These are phyloP conservation scores for Lathamus discolor DNA, from an alignment of 2,113 vertebrate genomes.

Conservation along the genomic window DNA sequence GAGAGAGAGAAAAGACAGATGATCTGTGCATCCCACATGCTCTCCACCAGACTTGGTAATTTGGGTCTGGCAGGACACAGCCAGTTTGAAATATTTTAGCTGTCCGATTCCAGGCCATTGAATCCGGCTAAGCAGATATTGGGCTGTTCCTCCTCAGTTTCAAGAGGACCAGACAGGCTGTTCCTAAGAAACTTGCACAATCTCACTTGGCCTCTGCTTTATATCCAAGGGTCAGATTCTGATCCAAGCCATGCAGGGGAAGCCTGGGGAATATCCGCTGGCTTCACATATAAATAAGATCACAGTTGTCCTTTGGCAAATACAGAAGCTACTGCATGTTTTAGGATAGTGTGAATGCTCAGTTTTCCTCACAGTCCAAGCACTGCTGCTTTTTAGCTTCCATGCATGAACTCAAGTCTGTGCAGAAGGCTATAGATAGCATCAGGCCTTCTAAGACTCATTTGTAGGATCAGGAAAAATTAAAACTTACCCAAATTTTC, in stretches of 20 bases:
- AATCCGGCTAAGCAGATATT: background rate
- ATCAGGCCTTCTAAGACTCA: background rate
- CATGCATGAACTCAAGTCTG: background rate
- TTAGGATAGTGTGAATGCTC: background rate
- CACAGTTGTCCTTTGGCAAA: constrained; percentile 17
- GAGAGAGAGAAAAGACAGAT: background rate
- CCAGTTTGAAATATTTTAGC: background rate
- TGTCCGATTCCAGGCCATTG: rapidly evolving
- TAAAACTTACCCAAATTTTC: background rate
- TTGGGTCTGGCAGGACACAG: background rate
- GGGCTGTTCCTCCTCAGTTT: background rate
- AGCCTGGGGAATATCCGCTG: constrained; percentile 6
- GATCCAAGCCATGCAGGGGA: background rate
- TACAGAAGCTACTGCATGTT: constrained; percentile 10
- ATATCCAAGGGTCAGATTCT: constrained; percentile 20
- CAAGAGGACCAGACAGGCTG: background rate
- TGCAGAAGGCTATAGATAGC: background rate
- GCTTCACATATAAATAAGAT: constrained; percentile 13
- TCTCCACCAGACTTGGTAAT: background rate
- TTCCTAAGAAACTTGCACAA: constrained; percentile 51
- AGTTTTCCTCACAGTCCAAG: constrained; percentile 2
- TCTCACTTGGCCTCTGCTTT: background rate
- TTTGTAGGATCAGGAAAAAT: constrained; percentile 8
- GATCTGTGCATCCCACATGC: background rate
- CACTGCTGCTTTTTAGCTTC: background rate